Evolutionary conservation across 2,113 vertebrate genomes (phyloP), one percentile per base, ranked within the genome.

Genomic region (Sciurus niger): DNA sequence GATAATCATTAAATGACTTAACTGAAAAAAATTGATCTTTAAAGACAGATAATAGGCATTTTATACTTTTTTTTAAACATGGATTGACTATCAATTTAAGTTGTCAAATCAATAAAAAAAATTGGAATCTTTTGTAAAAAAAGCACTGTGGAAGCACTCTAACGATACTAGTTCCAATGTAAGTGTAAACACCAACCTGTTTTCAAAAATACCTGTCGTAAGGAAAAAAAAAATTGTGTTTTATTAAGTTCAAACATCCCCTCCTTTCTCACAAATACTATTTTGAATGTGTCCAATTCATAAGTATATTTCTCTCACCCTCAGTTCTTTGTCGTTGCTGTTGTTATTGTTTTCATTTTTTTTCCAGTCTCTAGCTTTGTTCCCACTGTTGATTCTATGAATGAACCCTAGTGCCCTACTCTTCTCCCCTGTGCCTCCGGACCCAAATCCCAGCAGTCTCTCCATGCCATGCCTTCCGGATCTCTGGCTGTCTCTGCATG

Each of bases 251-350:
- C 87, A 84, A 73, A 79, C 37, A 89, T 34, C 67, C 24, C 46
- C 55, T 79, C 8, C 32, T 70, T 30, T 55, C 28, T 63, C 10
- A 70, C 16, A 43, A 60, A 28, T 70, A 25, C 25, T 18, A 3
- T 25, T 46, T 46, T n/a, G 70, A 20, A 37, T 34, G n/a, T 51
- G n/a, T 55, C 22, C 37, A 51, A n/a, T 60, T 67, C 14, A 43
- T 30, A 63, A 53, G 18, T 65, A 25, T 0, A 9, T 2, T 37
- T 48, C 13, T 7, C 68, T 25, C 28, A 18, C 17, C 6, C 17
- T 0, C 7, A 2, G n/a, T 25, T 4, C 8, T 18, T 6, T 73
- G 14, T 18, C 1, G 0, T 18, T 1, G 0, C 24, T 22, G 1
- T 5, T 11, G 37, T 20, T 28, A 22, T 68, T 25, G 7, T 7